phyloP scores from a whole-genome alignment of 2,888 invertebrate genomes.

The Orthosia gracilis region DNA sequence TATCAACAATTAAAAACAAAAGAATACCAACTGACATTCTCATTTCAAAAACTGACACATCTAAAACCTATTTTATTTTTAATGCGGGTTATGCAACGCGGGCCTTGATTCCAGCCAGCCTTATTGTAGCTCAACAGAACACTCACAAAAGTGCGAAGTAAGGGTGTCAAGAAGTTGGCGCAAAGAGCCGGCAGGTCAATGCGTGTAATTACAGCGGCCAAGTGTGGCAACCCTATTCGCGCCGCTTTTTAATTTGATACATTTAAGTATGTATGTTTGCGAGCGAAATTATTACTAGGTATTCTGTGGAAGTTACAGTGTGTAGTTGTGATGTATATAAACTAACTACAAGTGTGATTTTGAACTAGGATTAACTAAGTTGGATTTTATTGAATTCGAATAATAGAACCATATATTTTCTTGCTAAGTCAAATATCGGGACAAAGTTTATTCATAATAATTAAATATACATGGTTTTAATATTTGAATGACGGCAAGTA shows the following conservation, averaged over 20 bases:
- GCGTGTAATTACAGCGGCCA: slow-evolving; percentile 65
- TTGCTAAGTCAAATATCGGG: too few relatives aligned
- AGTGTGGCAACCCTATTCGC: slow-evolving; percentile 26
- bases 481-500: too few relatives aligned
- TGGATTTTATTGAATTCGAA: neutral
- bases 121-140: slow-evolving; percentile 54
- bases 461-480: too few relatives aligned
- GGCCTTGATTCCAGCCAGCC: slow-evolving; percentile 44
- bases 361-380: neutral
- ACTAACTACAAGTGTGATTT: neutral
- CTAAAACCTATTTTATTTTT: slow-evolving; percentile 23
- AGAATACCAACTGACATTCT: neutral
- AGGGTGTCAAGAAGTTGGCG: slow-evolving; percentile 65
- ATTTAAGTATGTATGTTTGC: slow-evolving; percentile 31
- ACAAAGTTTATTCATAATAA: too few relatives aligned
- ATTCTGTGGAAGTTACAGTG: neutral
- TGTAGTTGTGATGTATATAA: neutral
- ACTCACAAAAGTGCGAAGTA: slow-evolving; percentile 58
- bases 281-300: neutral
- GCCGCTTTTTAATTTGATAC: slow-evolving; percentile 63
- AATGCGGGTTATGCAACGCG: neutral
- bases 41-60: slow-evolving; percentile 18
- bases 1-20: slow-evolving; percentile 6
- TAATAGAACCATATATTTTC: too few relatives aligned
- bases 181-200: slow-evolving; percentile 61